Evolutionary conservation across 2,113 vertebrate species (phyloP), one percentile per base, ranked within the genome.

Genomic region (Prionailurus bengalensis): DNA sequence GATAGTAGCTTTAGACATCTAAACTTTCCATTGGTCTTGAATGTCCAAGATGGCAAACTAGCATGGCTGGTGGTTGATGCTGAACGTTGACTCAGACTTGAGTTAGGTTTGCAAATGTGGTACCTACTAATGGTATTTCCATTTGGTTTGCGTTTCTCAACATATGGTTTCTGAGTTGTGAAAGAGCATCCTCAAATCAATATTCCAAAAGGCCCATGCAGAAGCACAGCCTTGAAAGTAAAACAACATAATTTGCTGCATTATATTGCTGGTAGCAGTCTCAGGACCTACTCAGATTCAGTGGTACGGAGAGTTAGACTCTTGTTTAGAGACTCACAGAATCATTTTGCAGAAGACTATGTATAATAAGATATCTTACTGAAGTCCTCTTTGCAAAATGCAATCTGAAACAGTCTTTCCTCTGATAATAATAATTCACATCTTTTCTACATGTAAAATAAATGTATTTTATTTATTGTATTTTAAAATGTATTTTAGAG

Each of bases 121-220:
- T 70, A 3, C 19, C 8, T 66, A 12, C n/a, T 66, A 82, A 68
- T 58, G 36, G 29, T 2, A 68, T 84, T 85, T 79, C 39, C 63
- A 61, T 63, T 89, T 94, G 79, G 27, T 39, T 93, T 96, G 53
- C 23, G 71, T 84, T 31, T 89, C 61, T 88, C 33, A 78, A 70
- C 25, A 39, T 83, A 70, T 27, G 45, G 23, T 79, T 31, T 68
- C 63, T 71, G 39, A 61, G 51, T 86, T 91, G 61, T 91, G 27
- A 71, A 86, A 53, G 39, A 65, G 2, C 78, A 82, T 93, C 39
- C 8, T n/a, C 27, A 90, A 80, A 53, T 80, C 53, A 78, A 5
- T 80, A 87, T 92, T 92, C 51, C 27, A 48, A 51, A 53, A 73
- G 39, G 27, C 42, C 33, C 58, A 92, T 5, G 31, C 84, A n/a